Conservation (phyloP, 2,888 invertebrate genomes). For the Torymus texanus region DNA sequence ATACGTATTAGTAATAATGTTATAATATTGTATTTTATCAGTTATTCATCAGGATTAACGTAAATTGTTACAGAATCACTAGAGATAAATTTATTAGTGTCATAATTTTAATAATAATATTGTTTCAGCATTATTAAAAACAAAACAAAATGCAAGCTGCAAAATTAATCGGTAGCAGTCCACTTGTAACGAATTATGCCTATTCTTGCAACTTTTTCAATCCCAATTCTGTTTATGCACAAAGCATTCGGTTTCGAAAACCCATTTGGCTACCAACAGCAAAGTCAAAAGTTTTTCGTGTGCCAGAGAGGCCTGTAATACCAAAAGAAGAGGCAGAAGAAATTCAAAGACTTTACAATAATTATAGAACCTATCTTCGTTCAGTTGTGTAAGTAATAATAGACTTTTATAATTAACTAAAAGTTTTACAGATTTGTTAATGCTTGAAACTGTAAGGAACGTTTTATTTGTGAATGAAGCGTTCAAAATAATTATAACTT, state of each 20-base stretch:
- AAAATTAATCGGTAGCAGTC: constrained; percentile 42
- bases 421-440: neutral
- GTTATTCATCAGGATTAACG: neutral
- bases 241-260: constrained; percentile 77
- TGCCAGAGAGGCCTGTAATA: constrained; percentile 80
- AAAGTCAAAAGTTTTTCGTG: constrained; percentile 85
- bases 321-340: constrained; percentile 82
- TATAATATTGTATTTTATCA: neutral
- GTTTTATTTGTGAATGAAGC: neutral
- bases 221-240: constrained; percentile 41
- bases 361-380: constrained; percentile 80
- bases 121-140: neutral
- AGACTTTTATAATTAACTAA: neutral
- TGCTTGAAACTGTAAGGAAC: no score
- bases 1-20: neutral
- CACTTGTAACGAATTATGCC: constrained; percentile 38
- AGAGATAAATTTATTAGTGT: neutral
- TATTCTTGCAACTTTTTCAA: constrained; percentile 46
- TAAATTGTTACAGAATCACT: neutral
- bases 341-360: constrained; percentile 81
- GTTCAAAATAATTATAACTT: neutral
- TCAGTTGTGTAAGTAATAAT: constrained; percentile 76
- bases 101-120: neutral
- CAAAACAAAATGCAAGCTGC: constrained; percentile 35
- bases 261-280: constrained; percentile 89